Base-by-base conservation (phyloP, 2,888 invertebrate species). In the Drosophila prolongata region DNA sequence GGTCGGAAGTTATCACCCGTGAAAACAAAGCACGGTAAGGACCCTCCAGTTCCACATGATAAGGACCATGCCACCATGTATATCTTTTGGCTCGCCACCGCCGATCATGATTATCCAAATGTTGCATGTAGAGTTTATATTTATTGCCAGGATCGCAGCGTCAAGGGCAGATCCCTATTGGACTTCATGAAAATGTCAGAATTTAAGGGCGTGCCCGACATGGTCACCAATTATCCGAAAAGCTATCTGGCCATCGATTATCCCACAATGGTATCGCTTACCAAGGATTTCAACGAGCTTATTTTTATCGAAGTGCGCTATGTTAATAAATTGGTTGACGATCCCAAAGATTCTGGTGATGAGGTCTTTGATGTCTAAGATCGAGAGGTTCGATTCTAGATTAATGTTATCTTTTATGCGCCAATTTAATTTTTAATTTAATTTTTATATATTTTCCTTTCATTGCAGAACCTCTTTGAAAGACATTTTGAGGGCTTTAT, bases 61-160 rank as follows among this genome's bases (percentile, higher is more conserved):
- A 4, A 6, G 10, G 3, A 10, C 0, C 10, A 34, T 10, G 8
- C 11, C 3, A n/a, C 30, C 6, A 1, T 62, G 1, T 58, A 50
- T 27, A 14, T 68, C 2, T 72, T 72, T n/a, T 72, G 72, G 72
- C 14, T 72, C 14, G 35, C 49, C 19, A 56, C 13, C 30, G 8
- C 19, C 11, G 44, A 58, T 27, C 24, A 16, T 3, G 6, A 44
- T 2, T 11, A 14, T 1, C 9, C 47, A 2, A 19, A 46, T 1
- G 16, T 50, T 6, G 16, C 6, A 5, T 53, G 49, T 3, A 13
- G 46, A 2, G 1, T 72, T 0, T 30, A 58, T 11, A 24, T 72
- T 2, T 68, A 58, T 11, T 19, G 53, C 11, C 34, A 27, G 6
- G 14, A 40, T 3, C 52, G 13, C 13, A 38, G 19, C 1, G 4